These are phyloP conservation scores for Carettochelys insculpta DNA, from an alignment of 2,113 vertebrate species.

Conservation along the genomic window DNA sequence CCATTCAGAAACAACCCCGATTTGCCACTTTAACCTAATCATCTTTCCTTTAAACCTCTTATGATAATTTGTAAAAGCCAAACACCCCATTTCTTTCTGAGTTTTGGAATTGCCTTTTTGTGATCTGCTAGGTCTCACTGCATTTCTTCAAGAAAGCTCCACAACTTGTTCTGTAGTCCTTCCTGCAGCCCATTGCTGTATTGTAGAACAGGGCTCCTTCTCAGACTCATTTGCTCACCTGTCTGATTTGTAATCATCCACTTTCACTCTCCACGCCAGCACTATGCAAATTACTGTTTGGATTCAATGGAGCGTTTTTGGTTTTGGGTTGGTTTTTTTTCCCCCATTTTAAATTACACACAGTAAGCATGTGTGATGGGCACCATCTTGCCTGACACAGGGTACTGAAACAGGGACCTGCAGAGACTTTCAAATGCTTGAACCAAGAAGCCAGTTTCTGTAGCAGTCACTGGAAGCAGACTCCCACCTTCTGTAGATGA, in stretches of 20 bases:
- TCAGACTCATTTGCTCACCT: not conserved
- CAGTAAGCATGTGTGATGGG: not conserved
- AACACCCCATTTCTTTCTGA: not conserved
- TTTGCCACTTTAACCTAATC: not conserved
- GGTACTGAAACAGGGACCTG: not conserved
- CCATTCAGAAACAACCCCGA: not conserved
- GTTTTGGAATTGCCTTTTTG: not conserved
- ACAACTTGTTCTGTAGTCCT: not conserved
- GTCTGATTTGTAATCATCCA: not conserved
- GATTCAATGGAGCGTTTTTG: not conserved
- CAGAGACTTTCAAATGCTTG: not conserved
- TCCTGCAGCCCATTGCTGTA: not conserved
- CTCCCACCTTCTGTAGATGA: not conserved
- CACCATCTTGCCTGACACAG: not conserved
- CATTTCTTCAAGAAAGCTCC: not conserved
- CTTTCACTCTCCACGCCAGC: not conserved
- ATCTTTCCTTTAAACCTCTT: not conserved
- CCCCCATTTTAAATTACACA: not conserved
- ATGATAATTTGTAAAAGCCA: not conserved
- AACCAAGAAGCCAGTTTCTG: not conserved
- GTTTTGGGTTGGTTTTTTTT: no score
- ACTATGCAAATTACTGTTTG: not conserved
- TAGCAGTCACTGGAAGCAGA: not conserved
- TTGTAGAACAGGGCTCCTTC: not conserved
- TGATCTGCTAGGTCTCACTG: not conserved